These are phyloP conservation scores for Eristalis pertinax DNA, from an alignment of 2,888 invertebrate genomes.

Conservation along the genomic window DNA sequence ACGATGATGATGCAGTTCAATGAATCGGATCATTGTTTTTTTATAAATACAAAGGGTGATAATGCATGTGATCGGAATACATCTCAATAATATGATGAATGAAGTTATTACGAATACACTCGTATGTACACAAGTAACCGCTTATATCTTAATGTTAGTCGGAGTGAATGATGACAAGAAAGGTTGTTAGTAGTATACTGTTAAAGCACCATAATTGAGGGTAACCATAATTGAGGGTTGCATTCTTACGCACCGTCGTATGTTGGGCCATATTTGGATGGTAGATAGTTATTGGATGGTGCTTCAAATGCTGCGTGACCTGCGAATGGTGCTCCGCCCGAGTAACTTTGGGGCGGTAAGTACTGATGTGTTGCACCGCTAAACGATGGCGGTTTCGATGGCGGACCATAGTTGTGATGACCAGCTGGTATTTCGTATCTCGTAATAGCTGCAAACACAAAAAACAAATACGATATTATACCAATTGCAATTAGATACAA, in stretches of 20 bases:
- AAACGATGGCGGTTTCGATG: slow-evolving; percentile 79
- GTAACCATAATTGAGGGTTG: not conserved
- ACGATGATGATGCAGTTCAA: slow-evolving; percentile 53
- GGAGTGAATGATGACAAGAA: slow-evolving; percentile 6
- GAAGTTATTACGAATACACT: not conserved
- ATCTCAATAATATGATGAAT: slow-evolving; percentile 8
- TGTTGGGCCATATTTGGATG: slow-evolving; percentile 77
- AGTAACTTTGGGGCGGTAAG: slow-evolving; percentile 76
- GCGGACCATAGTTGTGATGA: slow-evolving; percentile 80
- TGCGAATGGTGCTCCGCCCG: slow-evolving; percentile 78
- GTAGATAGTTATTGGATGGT: slow-evolving; percentile 79
- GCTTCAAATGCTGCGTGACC: slow-evolving; percentile 80
- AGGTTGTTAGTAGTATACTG: slow-evolving; percentile 9
- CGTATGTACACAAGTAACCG: slow-evolving; percentile 46
- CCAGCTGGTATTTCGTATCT: slow-evolving; percentile 80
- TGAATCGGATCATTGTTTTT: slow-evolving; percentile 58
- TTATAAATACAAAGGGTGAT: slow-evolving; percentile 41
- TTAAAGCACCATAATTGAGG: slow-evolving; percentile 2
- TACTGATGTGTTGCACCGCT: slow-evolving; percentile 79
- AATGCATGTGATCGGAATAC: slow-evolving; percentile 50
- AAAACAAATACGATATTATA: slow-evolving; percentile 11
- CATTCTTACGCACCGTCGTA: slow-evolving; percentile 79
- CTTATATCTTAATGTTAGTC: slow-evolving; percentile 28
- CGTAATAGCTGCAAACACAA: slow-evolving; percentile 77
- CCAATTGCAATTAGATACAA: slow-evolving; percentile 1